Evolutionary conservation across 2,797 vertebrate species (phyloP).

Genomic region (Intellagama lesueurii): DNA sequence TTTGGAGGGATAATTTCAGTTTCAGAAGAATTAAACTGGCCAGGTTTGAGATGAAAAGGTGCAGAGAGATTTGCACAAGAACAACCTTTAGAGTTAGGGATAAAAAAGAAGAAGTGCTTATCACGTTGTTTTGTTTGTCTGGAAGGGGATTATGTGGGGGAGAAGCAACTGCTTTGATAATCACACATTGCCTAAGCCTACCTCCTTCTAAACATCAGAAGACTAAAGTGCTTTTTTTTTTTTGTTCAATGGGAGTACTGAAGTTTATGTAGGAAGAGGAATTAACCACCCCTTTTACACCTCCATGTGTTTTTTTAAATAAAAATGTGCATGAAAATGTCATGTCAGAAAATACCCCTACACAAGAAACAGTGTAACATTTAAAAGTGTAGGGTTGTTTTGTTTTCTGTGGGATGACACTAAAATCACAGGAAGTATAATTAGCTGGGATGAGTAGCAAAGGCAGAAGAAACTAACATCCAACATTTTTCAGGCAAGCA

Average conservation of each 20-base stretch:
- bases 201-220: too few relatives aligned
- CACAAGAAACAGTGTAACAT: background rate
- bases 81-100: too few relatives aligned
- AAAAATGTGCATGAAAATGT: background rate
- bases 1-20: background rate
- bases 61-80: background rate
- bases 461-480: background rate
- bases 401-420: background rate
- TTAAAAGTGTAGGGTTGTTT: background rate
- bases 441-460: background rate
- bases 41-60: background rate
- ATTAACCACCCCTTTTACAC: background rate
- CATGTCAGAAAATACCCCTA: background rate
- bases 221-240: background rate
- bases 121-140: too few relatives aligned
- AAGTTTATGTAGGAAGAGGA: background rate
- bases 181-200: too few relatives aligned
- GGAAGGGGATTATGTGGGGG: too few relatives aligned
- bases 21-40: background rate
- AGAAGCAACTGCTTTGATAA: too few relatives aligned
- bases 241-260: background rate
- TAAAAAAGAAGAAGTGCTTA: too few relatives aligned
- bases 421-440: background rate
- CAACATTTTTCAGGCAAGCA: background rate
- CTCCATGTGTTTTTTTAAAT: background rate